Conservation (phyloP, 2,113 vertebrate genomes). For the Cardinalis cardinalis region DNA sequence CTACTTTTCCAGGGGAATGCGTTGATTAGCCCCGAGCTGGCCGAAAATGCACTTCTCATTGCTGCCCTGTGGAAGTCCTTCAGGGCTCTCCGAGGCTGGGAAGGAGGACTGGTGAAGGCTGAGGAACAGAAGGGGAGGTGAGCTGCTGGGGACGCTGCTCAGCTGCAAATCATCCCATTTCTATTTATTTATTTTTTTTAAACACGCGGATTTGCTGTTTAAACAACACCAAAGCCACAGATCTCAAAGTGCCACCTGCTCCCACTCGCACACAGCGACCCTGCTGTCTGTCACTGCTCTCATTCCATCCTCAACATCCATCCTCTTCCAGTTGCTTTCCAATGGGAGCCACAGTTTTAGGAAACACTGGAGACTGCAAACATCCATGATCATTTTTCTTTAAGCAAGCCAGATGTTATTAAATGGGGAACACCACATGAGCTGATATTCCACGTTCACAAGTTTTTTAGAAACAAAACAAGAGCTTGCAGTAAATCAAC, state of each 20-base stretch:
- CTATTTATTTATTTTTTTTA: neutral
- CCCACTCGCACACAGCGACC: fast-evolving
- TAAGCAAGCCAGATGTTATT: neutral
- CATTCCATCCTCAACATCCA: neutral
- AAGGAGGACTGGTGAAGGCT: fast-evolving
- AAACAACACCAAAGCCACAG: neutral
- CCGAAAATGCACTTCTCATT: fast-evolving
- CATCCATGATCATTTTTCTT: neutral
- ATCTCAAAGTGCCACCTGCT: neutral
- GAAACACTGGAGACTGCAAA: neutral
- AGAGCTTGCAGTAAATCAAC: neutral
- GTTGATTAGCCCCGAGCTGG: neutral
- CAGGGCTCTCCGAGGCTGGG: neutral
- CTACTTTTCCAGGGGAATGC: neutral
- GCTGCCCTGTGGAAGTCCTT: neutral
- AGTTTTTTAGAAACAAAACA: neutral
- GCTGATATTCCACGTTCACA: neutral
- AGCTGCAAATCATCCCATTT: neutral
- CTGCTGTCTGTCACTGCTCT: fast-evolving
- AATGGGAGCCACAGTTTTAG: neutral
- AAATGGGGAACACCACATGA: fast-evolving
- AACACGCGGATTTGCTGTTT: too few relatives aligned
- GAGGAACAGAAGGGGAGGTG: fast-evolving
- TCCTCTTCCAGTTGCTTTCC: neutral
- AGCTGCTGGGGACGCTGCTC: neutral